A percentile compares a stretch with the other conserved stretches of the same genome.
Evolutionary conservation across 2,113 vertebrate genomes (phyloP).

Genomic region (Excalfactoria chinensis): DNA sequence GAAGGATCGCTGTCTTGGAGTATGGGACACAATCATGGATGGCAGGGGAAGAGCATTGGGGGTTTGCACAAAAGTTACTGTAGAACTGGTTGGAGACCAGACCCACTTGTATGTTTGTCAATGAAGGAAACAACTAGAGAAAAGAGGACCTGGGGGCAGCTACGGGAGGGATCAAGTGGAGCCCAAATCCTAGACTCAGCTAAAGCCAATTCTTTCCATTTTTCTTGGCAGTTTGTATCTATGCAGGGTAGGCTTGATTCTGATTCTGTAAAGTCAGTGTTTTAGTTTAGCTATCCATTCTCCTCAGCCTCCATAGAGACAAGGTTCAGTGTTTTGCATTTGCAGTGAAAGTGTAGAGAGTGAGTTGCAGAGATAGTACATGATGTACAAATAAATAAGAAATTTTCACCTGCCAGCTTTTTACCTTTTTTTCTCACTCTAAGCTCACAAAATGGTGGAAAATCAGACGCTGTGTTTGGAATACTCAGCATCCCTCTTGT

Average conservation of each 20-base stretch:
- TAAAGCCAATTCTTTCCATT: not conserved
- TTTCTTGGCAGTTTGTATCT: not conserved
- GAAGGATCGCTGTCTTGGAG: not conserved
- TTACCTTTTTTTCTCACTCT: not conserved
- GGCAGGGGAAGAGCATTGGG: not conserved
- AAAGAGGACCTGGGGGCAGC: not conserved
- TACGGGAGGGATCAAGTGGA: not conserved
- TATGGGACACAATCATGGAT: not conserved
- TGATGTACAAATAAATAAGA: not conserved
- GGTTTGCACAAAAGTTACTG: not conserved
- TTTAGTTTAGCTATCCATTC: not conserved
- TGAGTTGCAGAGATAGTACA: not conserved
- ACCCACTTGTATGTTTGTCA: fast-evolving
- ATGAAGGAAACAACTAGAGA: not conserved
- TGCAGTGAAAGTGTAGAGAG: not conserved
- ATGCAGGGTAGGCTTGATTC: not conserved
- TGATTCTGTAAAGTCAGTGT: not conserved
- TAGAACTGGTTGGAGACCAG: not conserved
- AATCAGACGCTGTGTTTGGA: not conserved
- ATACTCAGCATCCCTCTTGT: not conserved
- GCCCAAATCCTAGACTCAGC: not conserved
- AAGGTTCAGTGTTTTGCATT: not conserved
- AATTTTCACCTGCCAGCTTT: not conserved
- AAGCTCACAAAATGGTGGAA: not conserved
- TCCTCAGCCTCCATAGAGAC: not conserved